Base-by-base conservation (phyloP, 2,113 vertebrate genomes). In the Erythrocercus mccallii region DNA sequence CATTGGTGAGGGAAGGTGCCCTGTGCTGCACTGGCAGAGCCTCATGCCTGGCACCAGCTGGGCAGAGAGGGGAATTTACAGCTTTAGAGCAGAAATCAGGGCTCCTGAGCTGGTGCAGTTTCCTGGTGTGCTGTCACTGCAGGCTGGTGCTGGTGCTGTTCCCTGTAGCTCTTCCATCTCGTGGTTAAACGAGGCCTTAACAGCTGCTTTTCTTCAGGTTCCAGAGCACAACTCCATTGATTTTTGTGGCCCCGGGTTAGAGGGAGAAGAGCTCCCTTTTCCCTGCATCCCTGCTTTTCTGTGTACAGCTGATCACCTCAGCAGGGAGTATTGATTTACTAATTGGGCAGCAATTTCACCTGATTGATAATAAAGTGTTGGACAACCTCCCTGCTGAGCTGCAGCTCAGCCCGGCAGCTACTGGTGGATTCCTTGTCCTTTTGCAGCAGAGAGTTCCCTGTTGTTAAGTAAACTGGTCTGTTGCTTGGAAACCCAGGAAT, bases 401-500 rank as follows among this genome's bases (percentile, higher is more conserved):
- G 90, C 79, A 88, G 60, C 79, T 96, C 92, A 81, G 94, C 93
- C 86, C 5, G 0, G 87, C 73, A 88, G 78, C 86, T 68, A 51
- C 72, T 54, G 86, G 86, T 91, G 91, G 60, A 90, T 96, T 84
- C 50, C 84, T 93, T 92, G 81, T 94, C 93, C 95, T 95, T 87
- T 76, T 92, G 81, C 96, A 96, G 45, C 72, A 57, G 83, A 86
- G 86, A 96, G 95, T 91, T 96, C 88, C 92, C 82, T 85, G 68
- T 68, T 73, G 96, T 96, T 97, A 90, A 93, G 70, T 96, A 92
- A 97, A 96, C 95, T 95, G 95, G 93, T 94, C 83, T 86, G 97
- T 98, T 97, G 97, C 97, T 86, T 97, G 95, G 96, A 96, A 96
- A 97, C 97, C 58, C 76, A 24, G 2, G 9, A 94, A 94, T 96